A percentile compares a stretch with the other conserved stretches of the same genome.
phyloP scores from a whole-genome alignment of 2,797 vertebrate genomes.

The Diglossa cyanea region DNA sequence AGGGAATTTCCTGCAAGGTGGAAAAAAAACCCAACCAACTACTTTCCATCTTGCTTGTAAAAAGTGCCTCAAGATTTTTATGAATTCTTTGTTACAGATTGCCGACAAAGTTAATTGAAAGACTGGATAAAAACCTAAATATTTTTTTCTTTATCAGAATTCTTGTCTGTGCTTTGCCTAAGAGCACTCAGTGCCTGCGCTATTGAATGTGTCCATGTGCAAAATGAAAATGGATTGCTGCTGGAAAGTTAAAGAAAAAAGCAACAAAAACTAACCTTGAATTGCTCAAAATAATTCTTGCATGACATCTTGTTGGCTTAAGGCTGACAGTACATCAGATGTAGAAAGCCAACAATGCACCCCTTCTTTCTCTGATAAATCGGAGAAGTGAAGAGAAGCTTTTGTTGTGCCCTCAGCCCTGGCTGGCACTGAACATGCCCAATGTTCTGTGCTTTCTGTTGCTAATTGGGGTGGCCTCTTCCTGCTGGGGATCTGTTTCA shows the following conservation, averaged over 20 bases:
- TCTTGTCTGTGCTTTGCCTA: constrained; percentile 11
- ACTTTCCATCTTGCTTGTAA: constrained; percentile 14
- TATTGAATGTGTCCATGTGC: neutral
- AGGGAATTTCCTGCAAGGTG: neutral
- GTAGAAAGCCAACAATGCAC: neutral
- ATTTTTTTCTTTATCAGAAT: neutral
- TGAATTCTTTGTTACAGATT: neutral
- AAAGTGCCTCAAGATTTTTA: constrained; percentile 19
- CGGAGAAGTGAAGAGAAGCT: neutral
- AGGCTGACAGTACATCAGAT: neutral
- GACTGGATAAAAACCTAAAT: neutral
- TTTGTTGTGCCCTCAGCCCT: neutral
- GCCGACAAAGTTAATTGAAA: constrained; percentile 37
- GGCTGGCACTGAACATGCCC: neutral
- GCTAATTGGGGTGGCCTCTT: neutral
- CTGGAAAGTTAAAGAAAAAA: neutral
- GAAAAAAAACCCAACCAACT: neutral
- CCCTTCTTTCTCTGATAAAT: neutral
- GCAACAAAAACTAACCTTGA: neutral
- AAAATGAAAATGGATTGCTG: constrained; percentile 27
- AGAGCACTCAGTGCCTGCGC: neutral
- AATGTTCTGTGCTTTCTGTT: neutral
- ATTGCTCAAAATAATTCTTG: neutral
- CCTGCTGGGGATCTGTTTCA: rapidly evolving
- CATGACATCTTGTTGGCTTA: neutral